Evolutionary conservation across 2,797 vertebrate species (phyloP).

Genomic region (Atherinosoma microstoma): DNA sequence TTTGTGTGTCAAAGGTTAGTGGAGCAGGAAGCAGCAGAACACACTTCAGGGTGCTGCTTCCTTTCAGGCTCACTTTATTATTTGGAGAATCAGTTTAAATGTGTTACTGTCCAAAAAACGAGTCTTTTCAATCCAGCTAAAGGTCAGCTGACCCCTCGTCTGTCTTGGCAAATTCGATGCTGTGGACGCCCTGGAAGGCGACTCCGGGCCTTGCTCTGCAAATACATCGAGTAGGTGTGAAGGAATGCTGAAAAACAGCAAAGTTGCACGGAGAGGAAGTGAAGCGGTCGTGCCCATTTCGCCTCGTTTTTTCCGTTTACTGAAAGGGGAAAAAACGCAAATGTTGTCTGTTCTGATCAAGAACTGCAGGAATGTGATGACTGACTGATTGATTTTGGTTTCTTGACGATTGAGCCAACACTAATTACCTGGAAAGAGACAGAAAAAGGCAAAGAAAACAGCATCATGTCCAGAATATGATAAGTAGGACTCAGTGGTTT

Average conservation of each 20-base stretch:
- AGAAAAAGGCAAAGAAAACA: conserved; percentile 21
- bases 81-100: no score
- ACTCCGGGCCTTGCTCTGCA: conserved; percentile 23
- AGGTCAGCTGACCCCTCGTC: no score
- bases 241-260: conserved; percentile 43
- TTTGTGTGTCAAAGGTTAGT: conserved; percentile 34
- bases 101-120: no score
- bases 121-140: no score
- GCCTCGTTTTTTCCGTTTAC: not conserved
- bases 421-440: conserved; percentile 6
- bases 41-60: no score
- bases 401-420: conserved; percentile 14
- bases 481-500: conserved; percentile 25
- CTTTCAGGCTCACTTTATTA: no score
- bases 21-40: conserved; percentile 6
- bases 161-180: no score
- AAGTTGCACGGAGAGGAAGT: conserved; percentile 8
- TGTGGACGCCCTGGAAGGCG: not conserved
- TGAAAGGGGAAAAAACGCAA: conserved; percentile 14
- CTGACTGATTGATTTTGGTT: not conserved
- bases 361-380: conserved; percentile 6
- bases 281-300: conserved; percentile 12
- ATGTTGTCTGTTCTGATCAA: not conserved
- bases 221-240: conserved; percentile 44
- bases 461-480: conserved; percentile 12